Evolutionary conservation across 2,797 vertebrate species (phyloP), one percentile per base, ranked within the genome.

Genomic region (Periophthalmus magnuspinnatus): DNA sequence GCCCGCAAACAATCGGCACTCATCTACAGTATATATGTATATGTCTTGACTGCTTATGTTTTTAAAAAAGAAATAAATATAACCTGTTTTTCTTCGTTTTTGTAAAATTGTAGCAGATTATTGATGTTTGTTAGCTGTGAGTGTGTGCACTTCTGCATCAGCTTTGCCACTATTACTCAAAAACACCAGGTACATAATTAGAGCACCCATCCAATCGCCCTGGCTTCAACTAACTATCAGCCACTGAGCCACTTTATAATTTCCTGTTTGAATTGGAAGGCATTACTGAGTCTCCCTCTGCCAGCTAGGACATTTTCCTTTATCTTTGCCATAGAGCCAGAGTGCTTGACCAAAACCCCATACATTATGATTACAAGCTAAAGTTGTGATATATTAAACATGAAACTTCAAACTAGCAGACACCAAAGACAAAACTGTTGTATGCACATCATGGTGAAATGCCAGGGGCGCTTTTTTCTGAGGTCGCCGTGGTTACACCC

Each of bases 201-300:
- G 88, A 93, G 88, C 83, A 74, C 82, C 81, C 85, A 90, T 91
- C 84, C 76, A 83, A 78, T 67, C 62, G 52, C 89, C 88, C 81
- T 81, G 79, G 81, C 88, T 90, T 91, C 90, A 92, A 93, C 90
- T 89, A 81, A 87, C 84, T 91, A 92, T 93, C 91, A 87, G 89
- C 90, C 90, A 91, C 92, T 94, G 93, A 87, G 89, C 90, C 90
- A 92, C 92, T 94, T 93, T 85, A 88, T 89, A 93, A 94, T 94
- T 92, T 93, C 91, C 93, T 93, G 93, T 89, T 87, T 90, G 85
- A 84, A 88, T 86, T 86, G 84, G 81, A 90, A 89, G 85, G 86
- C 85, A 88, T 81, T 77, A 79, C 86, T 87, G 92, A 92, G 89
- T 83, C 81, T 88, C 80, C 84, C 82, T 80, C 76, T 84, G 88